phyloP scores from a whole-genome alignment of 2,797 vertebrate genomes.

The Macroramphosus scolopax region DNA sequence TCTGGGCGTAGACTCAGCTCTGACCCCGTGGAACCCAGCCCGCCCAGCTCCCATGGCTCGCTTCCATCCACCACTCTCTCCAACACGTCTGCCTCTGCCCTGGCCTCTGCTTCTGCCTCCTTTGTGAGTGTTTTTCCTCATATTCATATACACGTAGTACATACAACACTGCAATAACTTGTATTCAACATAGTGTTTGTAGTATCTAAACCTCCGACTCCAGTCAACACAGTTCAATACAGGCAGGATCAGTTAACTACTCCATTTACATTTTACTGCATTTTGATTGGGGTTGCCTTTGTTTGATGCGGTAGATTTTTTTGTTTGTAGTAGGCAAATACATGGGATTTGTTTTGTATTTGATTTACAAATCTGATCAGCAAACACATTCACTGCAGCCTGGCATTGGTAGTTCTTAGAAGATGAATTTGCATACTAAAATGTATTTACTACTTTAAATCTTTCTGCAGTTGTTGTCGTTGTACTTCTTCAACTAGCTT shows the following conservation, averaged over 20 bases:
- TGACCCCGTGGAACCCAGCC: conserved; percentile 75
- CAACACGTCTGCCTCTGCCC: conserved; percentile 36
- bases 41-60: conserved; percentile 58
- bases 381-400: neutral
- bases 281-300: neutral
- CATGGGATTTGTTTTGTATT: conserved; percentile 5
- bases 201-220: no score
- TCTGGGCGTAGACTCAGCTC: conserved; percentile 44
- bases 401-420: neutral
- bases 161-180: no score
- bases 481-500: no score
- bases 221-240: no score
- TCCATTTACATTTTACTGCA: neutral
- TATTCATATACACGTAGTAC: no score
- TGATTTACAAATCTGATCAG: conserved; percentile 5
- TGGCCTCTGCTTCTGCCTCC: conserved; percentile 45
- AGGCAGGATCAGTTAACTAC: no score
- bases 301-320: neutral
- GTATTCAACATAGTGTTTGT: no score
- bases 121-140: conserved; percentile 66
- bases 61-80: conserved; percentile 49
- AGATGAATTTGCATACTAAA: neutral
- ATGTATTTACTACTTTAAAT: no score
- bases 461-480: no score
- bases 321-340: neutral